Evolutionary conservation across 2,888 invertebrate genomes (phyloP).

Genomic region (Trissoscelio sp.): DNA sequence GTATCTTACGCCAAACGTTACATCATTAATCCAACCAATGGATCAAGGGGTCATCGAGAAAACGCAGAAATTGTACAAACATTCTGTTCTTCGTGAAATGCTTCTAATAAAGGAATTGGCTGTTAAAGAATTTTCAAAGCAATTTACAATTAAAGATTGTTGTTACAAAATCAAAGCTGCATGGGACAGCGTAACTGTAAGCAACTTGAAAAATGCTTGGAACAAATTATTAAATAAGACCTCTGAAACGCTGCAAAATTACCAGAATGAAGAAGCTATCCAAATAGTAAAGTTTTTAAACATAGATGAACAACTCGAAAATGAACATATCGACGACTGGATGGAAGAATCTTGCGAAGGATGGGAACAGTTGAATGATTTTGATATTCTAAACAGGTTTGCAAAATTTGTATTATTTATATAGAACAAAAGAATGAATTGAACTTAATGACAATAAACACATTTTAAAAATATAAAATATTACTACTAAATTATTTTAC

Average conservation of each 20-base stretch:
- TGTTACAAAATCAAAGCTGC: slow-evolving; percentile 34
- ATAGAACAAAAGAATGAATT: no score
- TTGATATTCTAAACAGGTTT: no score
- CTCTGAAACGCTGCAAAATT: slow-evolving; percentile 9
- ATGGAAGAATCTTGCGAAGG: no score
- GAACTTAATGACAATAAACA: no score
- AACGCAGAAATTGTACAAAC: slow-evolving; percentile 21
- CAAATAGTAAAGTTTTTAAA: no score
- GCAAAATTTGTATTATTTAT: no score
- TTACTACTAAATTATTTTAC: no score
- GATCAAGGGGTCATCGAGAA: slow-evolving; percentile 16
- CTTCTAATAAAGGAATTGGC: slow-evolving; percentile 9
- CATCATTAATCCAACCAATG: slow-evolving; percentile 14
- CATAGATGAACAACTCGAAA: no score
- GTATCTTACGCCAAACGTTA: slow-evolving; percentile 21
- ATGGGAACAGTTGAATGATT: no score
- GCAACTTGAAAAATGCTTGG: slow-evolving; percentile 35
- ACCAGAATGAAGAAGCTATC: slow-evolving; percentile 14
- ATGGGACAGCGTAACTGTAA: slow-evolving; percentile 27
- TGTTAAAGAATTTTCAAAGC: slow-evolving; percentile 9
- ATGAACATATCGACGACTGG: no score
- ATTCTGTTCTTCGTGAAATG: slow-evolving; percentile 19
- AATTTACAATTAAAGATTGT: slow-evolving; percentile 28
- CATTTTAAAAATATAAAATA: no score
- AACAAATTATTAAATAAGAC: slow-evolving; percentile 14